Base-by-base conservation (phyloP, 2,113 vertebrate species). In the Zonotrichia leucophrys region DNA sequence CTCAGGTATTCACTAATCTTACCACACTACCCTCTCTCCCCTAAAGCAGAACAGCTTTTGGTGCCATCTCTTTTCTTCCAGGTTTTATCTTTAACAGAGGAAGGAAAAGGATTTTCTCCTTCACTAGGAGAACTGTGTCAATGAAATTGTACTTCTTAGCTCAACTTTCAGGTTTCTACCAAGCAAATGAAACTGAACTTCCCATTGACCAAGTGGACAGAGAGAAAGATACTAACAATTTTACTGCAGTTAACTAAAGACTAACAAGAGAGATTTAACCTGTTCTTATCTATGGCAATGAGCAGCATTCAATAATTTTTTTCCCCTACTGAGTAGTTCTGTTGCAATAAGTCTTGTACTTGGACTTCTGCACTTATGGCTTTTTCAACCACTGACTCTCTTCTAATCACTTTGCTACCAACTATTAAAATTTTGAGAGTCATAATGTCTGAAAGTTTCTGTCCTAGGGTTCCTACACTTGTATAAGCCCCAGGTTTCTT, bases 311-410 rank as follows among this genome's bases (percentile, higher is more conserved):
- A 37, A 20, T 56, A 27, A 9, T 4, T 66, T 19, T 19, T 19
- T 12, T 7, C 3, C 4, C 6, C 6, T 10, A 5, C 9, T 25
- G 24, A 58, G 4, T 4, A 56, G 5, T 2, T 9, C 23, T 68
- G 21, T 9, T 69, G 11, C 31, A 70, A 78, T 41, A 66, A 27
- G 41, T 7, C 9, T 72, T 10, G 16, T 12, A 39, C 28, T 56
- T 70, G 5, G 15, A 55, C 10, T 60, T 75, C 22, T 12, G 13
- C 10, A 44, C 11, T 5, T 20, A 49, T 1, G 15, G 30, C 4
- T 9, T 89, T 83, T 62, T 33, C 14, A 89, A 17, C 7, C 18
- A 25, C 4, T 39, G 42, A 30, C 28, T 78, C 60, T 37, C 28
- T 46, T 59, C 9, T 42, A 55, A 74, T 20, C 8, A 21, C 16